phyloP scores from a whole-genome alignment of 2,888 invertebrate genomes.

The Cheilosia scutellata region DNA sequence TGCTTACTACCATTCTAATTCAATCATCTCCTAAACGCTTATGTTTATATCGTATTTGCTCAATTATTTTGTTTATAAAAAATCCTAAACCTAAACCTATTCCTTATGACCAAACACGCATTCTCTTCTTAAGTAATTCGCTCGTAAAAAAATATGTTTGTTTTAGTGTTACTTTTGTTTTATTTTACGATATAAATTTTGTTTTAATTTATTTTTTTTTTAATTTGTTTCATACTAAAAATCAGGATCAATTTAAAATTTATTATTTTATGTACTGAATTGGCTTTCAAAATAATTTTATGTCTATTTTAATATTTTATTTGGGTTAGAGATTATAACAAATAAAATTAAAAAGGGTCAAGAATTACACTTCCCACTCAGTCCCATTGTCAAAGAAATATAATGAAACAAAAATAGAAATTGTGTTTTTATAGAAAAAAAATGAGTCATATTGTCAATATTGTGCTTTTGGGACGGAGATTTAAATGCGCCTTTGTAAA shows the following conservation, averaged over 20 bases:
- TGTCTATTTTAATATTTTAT: slow-evolving; percentile 38
- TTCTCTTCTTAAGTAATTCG: slow-evolving; percentile 48
- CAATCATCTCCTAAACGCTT: slow-evolving; percentile 57
- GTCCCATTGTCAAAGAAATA: not conserved
- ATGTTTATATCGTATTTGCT: slow-evolving; percentile 69
- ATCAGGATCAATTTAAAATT: slow-evolving; percentile 12
- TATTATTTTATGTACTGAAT: not conserved
- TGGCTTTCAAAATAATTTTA: not conserved
- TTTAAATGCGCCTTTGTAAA: not conserved
- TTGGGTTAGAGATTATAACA: slow-evolving; percentile 15
- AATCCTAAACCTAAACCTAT: slow-evolving; percentile 62
- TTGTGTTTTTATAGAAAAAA: not conserved
- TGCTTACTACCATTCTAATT: slow-evolving; percentile 56
- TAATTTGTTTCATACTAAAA: slow-evolving; percentile 46
- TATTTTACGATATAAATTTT: slow-evolving; percentile 6
- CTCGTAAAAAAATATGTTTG: slow-evolving; percentile 68
- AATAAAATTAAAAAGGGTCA: not conserved
- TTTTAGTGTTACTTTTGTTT: slow-evolving; percentile 21
- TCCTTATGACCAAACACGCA: slow-evolving; percentile 67
- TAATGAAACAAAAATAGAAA: not conserved
- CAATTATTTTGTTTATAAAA: slow-evolving; percentile 67
- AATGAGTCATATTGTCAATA: not conserved
- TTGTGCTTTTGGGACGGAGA: not conserved
- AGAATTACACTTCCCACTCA: not conserved
- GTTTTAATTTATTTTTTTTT: slow-evolving; percentile 26